Evolutionary conservation across 2,113 vertebrate species (phyloP).

Genomic region (Podiceps cristatus): DNA sequence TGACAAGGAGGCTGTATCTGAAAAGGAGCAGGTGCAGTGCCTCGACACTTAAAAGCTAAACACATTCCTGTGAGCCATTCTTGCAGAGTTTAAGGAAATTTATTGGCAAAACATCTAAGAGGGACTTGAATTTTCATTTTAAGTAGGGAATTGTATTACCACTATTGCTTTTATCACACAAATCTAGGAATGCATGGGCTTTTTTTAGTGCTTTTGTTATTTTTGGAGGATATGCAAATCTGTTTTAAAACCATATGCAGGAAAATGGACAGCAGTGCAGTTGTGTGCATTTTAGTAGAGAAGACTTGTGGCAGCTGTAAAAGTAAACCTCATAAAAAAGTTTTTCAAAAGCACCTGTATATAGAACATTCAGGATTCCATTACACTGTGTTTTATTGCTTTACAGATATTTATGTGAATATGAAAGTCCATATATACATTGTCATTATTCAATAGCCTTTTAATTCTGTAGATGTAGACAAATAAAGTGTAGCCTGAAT

Average conservation of each 20-base stretch:
- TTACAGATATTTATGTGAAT: not conserved
- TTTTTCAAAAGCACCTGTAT: not conserved
- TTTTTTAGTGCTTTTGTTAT: not conserved
- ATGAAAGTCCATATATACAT: not conserved
- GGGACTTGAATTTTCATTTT: not conserved
- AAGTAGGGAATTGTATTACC: not conserved
- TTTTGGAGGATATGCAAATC: not conserved
- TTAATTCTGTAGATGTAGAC: not conserved
- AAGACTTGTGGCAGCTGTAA: not conserved
- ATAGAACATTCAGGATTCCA: not conserved
- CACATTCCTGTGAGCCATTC: not conserved
- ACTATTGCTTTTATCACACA: not conserved
- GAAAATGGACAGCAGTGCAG: not conserved
- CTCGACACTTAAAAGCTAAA: not conserved
- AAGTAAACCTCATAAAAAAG: not conserved
- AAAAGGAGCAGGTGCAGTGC: constrained; percentile 23
- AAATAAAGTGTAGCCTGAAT: not conserved
- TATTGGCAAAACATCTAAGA: not conserved
- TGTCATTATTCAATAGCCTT: not conserved
- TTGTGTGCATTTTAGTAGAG: not conserved
- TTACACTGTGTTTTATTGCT: not conserved
- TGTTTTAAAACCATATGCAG: not conserved
- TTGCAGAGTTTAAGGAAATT: not conserved
- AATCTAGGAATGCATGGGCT: not conserved
- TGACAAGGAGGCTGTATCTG: not conserved